Base-by-base conservation (phyloP, 1,140 invertebrate genomes). In the Pectinophora gossypiella region DNA sequence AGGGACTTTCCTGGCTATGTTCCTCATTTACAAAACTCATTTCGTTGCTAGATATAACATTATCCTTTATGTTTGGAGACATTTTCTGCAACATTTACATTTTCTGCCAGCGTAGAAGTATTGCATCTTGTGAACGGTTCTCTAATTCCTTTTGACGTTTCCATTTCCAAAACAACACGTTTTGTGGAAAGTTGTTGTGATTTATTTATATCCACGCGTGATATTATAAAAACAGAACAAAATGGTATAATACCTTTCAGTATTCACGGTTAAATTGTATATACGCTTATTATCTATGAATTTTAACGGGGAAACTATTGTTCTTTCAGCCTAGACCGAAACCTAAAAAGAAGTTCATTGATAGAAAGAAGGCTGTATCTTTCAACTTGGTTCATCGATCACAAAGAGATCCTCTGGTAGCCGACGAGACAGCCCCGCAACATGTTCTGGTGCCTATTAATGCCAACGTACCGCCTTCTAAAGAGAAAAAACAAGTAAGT, bases 371-470 rank as follows among this genome's bases (percentile, higher is more conserved):
- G 76, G 92, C 96, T 0, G 92, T 97, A 5, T 98, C 95, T 0
- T 99, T 98, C 79, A 93, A 95, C 76, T 84, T 99, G 50, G 95
- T 98, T 7, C 95, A 98, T 76, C 90, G 97, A 74, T 97, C 96
- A 71, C 97, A 98, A 83, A 92, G 93, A 72, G 97, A 99, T 93
- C 97, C 97, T 1, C 78, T 98, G 12, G 89, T 93, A 13, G 94
- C 93, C 2, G 96, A 98, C 89, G 95, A 97, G 80, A 94, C 86
- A 51, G 96, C 96, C 6, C 95, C 97, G 1, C 94, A 98, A 73
- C 89, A 91, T 72, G 96, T 99, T 35, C 89, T 98, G 0, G 87
- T 96, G 4, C 92, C 93, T 21, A 85, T 90, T 3, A 88, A 79
- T 43, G 80, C 76, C 42, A 71, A 56, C 61, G 51, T 85, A 22